phyloP scores from a whole-genome alignment of 2,888 invertebrate genomes.

The Cerastis leucographa region DNA sequence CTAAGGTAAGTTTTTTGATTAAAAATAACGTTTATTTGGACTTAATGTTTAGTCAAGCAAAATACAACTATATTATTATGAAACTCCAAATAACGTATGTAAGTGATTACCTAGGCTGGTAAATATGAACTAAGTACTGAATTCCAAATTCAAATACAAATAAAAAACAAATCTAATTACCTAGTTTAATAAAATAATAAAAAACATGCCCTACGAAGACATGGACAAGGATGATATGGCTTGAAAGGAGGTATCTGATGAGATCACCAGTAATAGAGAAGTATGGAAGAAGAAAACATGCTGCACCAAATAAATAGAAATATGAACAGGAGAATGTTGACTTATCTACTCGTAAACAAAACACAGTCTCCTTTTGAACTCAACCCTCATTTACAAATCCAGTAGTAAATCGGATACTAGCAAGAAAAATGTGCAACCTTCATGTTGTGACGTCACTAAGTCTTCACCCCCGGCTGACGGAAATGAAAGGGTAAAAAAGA shows the following conservation, averaged over 20 bases:
- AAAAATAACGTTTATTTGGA: neutral
- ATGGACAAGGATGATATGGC: too few species aligned
- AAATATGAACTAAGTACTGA: neutral
- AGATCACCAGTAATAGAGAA: too few species aligned
- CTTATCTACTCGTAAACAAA: neutral
- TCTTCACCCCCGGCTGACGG: conserved; percentile 51
- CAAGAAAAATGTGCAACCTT: conserved; percentile 36
- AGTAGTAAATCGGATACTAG: conserved; percentile 40
- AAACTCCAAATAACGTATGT: neutral
- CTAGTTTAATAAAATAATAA: neutral
- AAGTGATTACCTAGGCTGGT: neutral
- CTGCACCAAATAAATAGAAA: too few species aligned
- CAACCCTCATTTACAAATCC: conserved; percentile 31
- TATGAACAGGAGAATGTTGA: too few species aligned
- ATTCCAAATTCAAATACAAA: neutral
- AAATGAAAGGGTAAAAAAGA: conserved; percentile 64
- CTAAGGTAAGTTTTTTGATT: neutral
- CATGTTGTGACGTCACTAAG: conserved; percentile 39
- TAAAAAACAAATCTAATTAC: neutral
- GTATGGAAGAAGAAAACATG: too few species aligned
- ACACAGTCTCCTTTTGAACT: neutral
- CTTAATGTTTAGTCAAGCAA: neutral
- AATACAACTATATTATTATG: neutral
- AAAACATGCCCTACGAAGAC: neutral
- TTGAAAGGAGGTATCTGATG: too few species aligned